These are phyloP conservation scores for Meles meles DNA, from an alignment of 2,113 vertebrate genomes.

Conservation along the genomic window DNA sequence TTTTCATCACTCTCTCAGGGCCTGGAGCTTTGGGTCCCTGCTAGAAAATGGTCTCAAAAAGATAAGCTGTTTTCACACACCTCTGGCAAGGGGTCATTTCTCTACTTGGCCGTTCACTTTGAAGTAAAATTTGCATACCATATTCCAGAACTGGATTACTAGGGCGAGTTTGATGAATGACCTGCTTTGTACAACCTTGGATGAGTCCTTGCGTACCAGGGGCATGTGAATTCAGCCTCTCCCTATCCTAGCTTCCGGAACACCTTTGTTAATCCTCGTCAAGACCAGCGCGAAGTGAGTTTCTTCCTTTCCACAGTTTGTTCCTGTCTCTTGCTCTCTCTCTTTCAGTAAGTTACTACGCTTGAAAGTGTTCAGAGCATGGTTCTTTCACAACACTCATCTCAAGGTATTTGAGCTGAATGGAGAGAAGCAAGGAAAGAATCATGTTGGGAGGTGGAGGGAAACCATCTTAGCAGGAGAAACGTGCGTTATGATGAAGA, in stretches of 20 bases:
- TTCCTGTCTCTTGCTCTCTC: background rate
- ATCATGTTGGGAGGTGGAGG: background rate
- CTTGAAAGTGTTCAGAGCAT: background rate
- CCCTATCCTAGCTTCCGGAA: background rate
- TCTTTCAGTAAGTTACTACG: background rate
- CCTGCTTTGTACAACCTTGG: background rate
- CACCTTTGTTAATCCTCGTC: background rate
- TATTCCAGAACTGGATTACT: background rate
- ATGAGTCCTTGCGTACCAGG: background rate
- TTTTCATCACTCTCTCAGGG: background rate
- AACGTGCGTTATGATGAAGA: background rate
- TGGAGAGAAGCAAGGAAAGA: background rate
- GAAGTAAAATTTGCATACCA: background rate
- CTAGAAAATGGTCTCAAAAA: background rate
- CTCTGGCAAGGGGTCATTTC: background rate
- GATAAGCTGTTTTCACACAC: background rate
- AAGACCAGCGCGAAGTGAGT: background rate
- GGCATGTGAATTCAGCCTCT: background rate
- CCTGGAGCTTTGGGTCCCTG: background rate
- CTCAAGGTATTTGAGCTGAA: background rate
- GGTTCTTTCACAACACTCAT: background rate
- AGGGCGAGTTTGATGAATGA: background rate
- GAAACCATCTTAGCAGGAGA: background rate
- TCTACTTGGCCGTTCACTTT: background rate
- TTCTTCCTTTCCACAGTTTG: background rate